Conservation (phyloP, 2,888 invertebrate genomes). For the Pyrgus malvae region DNA sequence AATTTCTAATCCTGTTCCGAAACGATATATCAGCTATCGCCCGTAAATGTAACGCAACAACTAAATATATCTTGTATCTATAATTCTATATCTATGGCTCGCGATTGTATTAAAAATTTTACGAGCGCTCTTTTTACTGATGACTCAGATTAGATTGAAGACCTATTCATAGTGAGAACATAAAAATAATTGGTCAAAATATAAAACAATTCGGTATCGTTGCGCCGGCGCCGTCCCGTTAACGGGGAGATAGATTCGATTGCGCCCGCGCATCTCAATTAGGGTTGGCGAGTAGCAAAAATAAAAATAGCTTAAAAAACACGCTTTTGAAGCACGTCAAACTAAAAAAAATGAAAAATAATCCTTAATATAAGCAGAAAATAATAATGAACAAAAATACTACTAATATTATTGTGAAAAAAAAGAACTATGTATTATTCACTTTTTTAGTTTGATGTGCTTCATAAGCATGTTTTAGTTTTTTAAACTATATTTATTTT, state of each 20-base stretch:
- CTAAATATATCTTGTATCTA: not conserved
- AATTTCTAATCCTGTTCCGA: slow-evolving; percentile 5
- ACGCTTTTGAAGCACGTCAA: too few relatives aligned
- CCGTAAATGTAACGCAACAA: not conserved
- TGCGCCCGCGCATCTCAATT: slow-evolving; percentile 17
- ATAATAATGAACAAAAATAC: too few relatives aligned
- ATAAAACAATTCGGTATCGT: slow-evolving; percentile 54
- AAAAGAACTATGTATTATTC: too few relatives aligned
- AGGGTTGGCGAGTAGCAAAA: slow-evolving; percentile 7
- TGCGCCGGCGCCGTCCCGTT: slow-evolving; percentile 47
- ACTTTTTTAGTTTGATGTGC: too few relatives aligned
- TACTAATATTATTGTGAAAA: too few relatives aligned
- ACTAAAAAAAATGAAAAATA: too few relatives aligned
- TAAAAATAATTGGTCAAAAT: slow-evolving; percentile 56
- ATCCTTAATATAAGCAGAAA: too few relatives aligned
- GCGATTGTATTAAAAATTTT: slow-evolving; percentile 21
- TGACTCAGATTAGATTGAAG: slow-evolving; percentile 25
- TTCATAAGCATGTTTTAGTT: too few relatives aligned
- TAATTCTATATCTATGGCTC: not conserved
- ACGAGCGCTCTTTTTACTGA: slow-evolving; percentile 15
- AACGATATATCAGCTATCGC: not conserved
- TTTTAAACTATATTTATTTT: too few relatives aligned
- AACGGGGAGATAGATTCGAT: slow-evolving; percentile 24
- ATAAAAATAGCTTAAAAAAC: not conserved
- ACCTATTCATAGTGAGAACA: slow-evolving; percentile 39